These are phyloP conservation scores for Apolygus lucorum DNA, from an alignment of 1,140 invertebrate genomes.

Conservation along the genomic window DNA sequence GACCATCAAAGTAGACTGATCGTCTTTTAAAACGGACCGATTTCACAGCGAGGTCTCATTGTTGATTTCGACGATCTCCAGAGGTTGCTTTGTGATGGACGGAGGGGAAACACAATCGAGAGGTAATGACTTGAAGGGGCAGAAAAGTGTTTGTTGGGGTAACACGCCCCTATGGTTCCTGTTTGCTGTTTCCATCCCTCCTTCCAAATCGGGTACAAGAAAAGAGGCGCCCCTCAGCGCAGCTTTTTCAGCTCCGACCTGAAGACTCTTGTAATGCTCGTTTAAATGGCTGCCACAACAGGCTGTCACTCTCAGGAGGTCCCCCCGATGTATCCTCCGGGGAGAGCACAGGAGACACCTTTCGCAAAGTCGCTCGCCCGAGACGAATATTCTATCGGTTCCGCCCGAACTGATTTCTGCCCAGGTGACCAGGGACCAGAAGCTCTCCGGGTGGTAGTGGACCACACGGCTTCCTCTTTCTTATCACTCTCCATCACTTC, in stretches of 20 bases:
- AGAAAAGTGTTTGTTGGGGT: not conserved
- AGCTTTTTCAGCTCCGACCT: not conserved
- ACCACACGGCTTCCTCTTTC: too few relatives aligned
- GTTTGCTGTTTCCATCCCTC: too few relatives aligned
- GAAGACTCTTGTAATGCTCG: not conserved
- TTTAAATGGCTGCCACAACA: not conserved
- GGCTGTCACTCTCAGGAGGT: not conserved
- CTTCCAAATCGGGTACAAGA: too few relatives aligned
- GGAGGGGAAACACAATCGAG: not conserved
- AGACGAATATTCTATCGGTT: not conserved
- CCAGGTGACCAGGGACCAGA: not conserved
- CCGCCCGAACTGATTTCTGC: not conserved
- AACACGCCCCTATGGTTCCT: not conserved
- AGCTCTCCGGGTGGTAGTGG: not conserved
- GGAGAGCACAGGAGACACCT: too few relatives aligned
- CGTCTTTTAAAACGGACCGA: not conserved
- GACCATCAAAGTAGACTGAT: not conserved
- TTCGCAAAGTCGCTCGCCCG: not conserved
- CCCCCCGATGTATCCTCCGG: not conserved
- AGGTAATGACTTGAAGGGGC: not conserved
- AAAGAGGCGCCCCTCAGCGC: not conserved
- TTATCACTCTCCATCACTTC: too few relatives aligned
- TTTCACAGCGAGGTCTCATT: not conserved
- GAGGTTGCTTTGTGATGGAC: not conserved
- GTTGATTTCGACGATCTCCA: not conserved